These are phyloP conservation scores for Amia ocellicauda DNA, from an alignment of 2,113 vertebrate species.

Conservation along the genomic window DNA sequence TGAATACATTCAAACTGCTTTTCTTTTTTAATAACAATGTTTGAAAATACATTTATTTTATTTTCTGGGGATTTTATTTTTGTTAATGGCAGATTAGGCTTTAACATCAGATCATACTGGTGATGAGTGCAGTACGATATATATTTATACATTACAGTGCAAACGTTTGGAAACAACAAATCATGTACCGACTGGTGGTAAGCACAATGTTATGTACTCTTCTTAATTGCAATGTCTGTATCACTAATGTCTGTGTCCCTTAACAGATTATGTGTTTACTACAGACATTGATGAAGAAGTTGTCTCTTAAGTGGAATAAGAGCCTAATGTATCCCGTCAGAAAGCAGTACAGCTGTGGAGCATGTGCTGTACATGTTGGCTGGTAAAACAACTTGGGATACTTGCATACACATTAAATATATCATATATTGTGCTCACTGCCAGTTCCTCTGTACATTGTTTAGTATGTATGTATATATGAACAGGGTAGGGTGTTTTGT, in stretches of 20 bases:
- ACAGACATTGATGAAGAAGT: too few relatives aligned
- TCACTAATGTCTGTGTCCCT: too few relatives aligned
- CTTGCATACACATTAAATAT: too few relatives aligned
- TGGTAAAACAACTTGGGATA: neutral
- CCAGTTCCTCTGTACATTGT: neutral
- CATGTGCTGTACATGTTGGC: neutral
- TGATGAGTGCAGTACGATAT: neutral
- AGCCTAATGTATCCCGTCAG: neutral
- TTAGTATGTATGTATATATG: neutral
- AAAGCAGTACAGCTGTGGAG: neutral
- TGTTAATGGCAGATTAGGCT: too few relatives aligned
- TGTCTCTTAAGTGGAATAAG: too few relatives aligned
- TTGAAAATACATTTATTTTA: neutral
- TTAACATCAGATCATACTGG: neutral
- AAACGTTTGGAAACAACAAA: too few relatives aligned
- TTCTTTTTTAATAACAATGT: neutral
- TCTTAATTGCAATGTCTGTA: too few relatives aligned
- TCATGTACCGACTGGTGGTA: too few relatives aligned
- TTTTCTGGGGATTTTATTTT: neutral
- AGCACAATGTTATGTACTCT: too few relatives aligned
- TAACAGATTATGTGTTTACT: too few relatives aligned
- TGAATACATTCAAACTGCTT: too few relatives aligned
- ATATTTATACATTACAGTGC: too few relatives aligned
- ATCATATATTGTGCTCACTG: neutral
- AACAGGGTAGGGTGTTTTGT: constrained; percentile 19